These are phyloP conservation scores for Odocoileus hemionus DNA, from an alignment of 2,113 vertebrate genomes.

Conservation along the genomic window DNA sequence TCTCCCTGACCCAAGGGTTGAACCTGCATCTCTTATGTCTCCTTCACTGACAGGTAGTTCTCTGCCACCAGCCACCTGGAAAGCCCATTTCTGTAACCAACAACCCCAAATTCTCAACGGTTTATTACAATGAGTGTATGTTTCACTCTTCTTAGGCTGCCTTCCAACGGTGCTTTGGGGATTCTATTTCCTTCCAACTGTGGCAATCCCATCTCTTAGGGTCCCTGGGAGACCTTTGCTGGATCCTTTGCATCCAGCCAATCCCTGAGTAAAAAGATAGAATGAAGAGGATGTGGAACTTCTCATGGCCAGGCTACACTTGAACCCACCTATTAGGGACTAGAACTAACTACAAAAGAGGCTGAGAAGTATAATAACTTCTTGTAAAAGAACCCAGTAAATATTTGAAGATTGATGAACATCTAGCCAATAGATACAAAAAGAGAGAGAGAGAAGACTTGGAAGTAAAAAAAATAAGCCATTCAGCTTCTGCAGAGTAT, in stretches of 20 bases:
- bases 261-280: neutral
- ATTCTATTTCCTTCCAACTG: neutral
- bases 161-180: neutral
- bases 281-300: neutral
- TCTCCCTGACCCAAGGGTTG: neutral
- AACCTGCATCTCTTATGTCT: neutral
- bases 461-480: neutral
- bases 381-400: neutral
- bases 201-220: neutral
- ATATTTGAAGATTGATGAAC: neutral
- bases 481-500: neutral
- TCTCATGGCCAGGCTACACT: neutral
- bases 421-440: neutral
- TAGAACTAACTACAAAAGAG: neutral
- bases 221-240: neutral
- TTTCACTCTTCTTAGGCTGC: neutral
- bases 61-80: neutral
- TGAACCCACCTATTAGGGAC: neutral
- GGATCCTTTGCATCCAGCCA: neutral
- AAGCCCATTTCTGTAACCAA: neutral
- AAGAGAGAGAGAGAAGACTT: neutral
- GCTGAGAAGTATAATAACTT: neutral
- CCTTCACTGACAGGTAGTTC: neutral
- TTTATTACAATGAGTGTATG: neutral
- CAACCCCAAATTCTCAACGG: neutral